A percentile compares a stretch with the other conserved stretches of the same genome.
These are phyloP conservation scores for Nemoura dubitans DNA, from an alignment of 2,888 invertebrate species.

Conservation along the genomic window DNA sequence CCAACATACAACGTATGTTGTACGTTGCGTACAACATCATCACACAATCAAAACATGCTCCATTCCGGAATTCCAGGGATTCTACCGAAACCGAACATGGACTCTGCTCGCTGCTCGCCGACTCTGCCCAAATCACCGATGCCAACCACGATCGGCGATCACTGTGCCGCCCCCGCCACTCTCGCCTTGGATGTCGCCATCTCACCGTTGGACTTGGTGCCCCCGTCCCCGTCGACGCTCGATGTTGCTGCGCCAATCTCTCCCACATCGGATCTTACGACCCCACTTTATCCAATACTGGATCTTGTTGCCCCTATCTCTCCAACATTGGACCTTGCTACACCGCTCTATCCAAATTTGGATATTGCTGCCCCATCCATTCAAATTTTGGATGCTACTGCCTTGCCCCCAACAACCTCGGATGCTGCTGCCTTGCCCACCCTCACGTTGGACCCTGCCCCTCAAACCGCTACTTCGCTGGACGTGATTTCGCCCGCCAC, in stretches of 20 bases:
- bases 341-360: neutral
- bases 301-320: neutral
- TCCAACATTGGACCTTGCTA: neutral
- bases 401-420: no score
- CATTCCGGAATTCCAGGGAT: neutral
- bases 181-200: neutral
- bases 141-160: neutral
- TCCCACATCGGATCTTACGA: neutral
- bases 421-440: no score
- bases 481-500: slow-evolving; percentile 42
- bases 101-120: neutral
- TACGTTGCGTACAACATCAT: no score
- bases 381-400: no score
- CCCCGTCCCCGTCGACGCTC: neutral
- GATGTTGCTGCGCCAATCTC: neutral
- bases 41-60: neutral
- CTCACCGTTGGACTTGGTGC: neutral
- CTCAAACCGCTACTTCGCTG: neutral
- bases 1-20: no score
- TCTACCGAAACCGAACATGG: neutral
- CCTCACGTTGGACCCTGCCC: neutral
- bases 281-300: neutral
- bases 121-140: neutral
- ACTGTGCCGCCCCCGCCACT: neutral
- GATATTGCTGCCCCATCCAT: no score